phyloP scores from a whole-genome alignment of 2,888 invertebrate species.

The Limnephilus marmoratus region DNA sequence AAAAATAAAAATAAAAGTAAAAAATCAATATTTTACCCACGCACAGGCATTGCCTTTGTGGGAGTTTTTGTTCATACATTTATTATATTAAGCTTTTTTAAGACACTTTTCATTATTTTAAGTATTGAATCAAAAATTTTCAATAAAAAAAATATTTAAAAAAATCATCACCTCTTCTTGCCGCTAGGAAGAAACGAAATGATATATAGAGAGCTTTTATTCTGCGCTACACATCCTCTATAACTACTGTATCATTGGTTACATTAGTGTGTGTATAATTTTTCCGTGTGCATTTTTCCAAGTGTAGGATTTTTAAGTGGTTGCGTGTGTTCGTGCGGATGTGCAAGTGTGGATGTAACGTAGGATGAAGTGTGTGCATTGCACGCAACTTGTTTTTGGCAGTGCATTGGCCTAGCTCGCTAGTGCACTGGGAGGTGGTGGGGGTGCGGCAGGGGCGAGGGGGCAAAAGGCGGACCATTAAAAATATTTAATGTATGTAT shows the following conservation, averaged over 20 bases:
- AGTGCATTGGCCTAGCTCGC: slow-evolving; percentile 65
- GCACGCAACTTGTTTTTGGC: slow-evolving; percentile 65
- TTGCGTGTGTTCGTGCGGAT: slow-evolving; percentile 41
- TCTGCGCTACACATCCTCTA: not conserved
- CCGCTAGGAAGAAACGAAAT: too few relatives aligned
- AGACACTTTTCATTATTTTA: too few relatives aligned
- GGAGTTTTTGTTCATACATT: too few relatives aligned
- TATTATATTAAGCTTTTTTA: too few relatives aligned
- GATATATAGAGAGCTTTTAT: not conserved
- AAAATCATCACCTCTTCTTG: too few relatives aligned
- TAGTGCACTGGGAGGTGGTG: slow-evolving; percentile 67
- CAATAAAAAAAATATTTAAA: too few relatives aligned
- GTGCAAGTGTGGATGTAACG: slow-evolving; percentile 46
- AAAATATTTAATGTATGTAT: slow-evolving; percentile 44
- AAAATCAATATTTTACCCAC: too few relatives aligned
- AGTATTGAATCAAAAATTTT: too few relatives aligned
- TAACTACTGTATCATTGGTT: not conserved
- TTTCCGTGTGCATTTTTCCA: slow-evolving; percentile 48
- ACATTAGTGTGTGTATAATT: slow-evolving; percentile 20
- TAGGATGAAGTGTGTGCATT: slow-evolving; percentile 41
- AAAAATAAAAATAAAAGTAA: too few relatives aligned
- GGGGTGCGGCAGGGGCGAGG: not conserved
- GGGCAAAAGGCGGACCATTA: slow-evolving; percentile 48
- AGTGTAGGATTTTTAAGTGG: slow-evolving; percentile 48
- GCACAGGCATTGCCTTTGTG: too few relatives aligned